A percentile compares a stretch with the other conserved stretches of the same genome.
Conservation (phyloP, 1,140 invertebrate genomes). For the Drosophila fuyamai region DNA sequence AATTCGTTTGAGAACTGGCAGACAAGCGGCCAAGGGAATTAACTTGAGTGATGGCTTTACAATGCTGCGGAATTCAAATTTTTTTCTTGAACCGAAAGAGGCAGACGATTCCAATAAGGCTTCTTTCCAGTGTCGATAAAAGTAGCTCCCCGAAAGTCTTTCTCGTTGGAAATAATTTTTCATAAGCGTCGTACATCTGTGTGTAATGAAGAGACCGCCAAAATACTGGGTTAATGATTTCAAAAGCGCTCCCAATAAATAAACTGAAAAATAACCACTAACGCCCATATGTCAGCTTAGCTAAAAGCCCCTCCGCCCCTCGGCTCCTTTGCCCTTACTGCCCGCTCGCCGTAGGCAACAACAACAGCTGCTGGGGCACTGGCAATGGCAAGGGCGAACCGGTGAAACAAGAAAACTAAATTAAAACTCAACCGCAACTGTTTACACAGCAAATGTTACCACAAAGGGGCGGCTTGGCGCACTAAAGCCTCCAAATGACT, state of each 20-base stretch:
- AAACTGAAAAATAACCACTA: conserved; percentile 76
- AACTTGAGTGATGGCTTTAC: conserved; percentile 66
- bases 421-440: conserved; percentile 78
- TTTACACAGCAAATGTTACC: conserved; percentile 82
- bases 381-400: conserved; percentile 1
- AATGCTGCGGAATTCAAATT: conserved; percentile 61
- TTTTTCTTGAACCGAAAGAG: background rate
- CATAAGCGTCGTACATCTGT: conserved; percentile 28
- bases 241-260: conserved; percentile 69
- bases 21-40: conserved; percentile 20
- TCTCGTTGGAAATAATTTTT: conserved; percentile 30
- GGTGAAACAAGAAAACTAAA: conserved; percentile 71
- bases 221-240: conserved; percentile 64
- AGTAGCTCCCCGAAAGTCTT: background rate
- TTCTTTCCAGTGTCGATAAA: conserved; percentile 6
- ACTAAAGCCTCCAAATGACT: conserved; percentile 23
- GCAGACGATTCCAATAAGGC: background rate
- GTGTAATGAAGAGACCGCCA: conserved; percentile 29
- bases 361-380: conserved; percentile 60
- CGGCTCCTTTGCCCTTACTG: too few species aligned
- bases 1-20: conserved; percentile 56
- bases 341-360: background rate
- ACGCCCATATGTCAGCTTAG: conserved; percentile 81
- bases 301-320: conserved; percentile 37
- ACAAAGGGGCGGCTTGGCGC: conserved; percentile 58